Conservation (phyloP, 2,113 vertebrate species). For the Mugil cephalus region DNA sequence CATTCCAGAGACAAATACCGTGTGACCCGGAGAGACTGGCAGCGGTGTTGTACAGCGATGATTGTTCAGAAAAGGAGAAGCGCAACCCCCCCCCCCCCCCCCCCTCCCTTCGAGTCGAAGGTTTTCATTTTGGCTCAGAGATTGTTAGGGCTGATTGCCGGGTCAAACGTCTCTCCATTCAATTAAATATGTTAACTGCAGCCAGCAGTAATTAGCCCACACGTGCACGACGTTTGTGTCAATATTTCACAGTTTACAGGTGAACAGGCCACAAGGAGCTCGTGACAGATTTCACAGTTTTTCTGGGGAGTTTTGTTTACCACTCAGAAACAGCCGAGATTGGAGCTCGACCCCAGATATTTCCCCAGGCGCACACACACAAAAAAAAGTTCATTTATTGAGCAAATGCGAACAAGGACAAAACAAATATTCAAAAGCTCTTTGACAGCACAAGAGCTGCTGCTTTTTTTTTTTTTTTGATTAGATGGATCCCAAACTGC, state of each 20-base stretch:
- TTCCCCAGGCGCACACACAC: conserved; percentile 19
- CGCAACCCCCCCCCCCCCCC: not conserved
- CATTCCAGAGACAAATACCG: conserved; percentile 29
- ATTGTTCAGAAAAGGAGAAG: conserved; percentile 16
- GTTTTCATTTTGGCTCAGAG: conserved; percentile 11
- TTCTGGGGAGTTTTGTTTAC: conserved; percentile 11
- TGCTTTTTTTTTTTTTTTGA: no score
- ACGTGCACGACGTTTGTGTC: not conserved
- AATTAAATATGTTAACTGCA: conserved; percentile 44
- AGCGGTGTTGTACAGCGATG: not conserved
- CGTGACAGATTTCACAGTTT: not conserved
- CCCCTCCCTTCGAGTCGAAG: not conserved
- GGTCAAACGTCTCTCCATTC: conserved; percentile 34
- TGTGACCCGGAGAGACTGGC: conserved; percentile 16
- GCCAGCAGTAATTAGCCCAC: conserved; percentile 31
- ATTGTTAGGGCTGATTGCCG: conserved; percentile 14
- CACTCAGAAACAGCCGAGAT: conserved; percentile 11
- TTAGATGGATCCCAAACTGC: no score
- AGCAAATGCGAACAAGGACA: conserved; percentile 18
- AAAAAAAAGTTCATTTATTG: conserved; percentile 35
- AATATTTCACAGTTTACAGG: conserved; percentile 9
- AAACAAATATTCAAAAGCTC: conserved; percentile 27
- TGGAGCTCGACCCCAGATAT: conserved; percentile 18
- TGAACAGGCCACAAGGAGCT: conserved; percentile 27
- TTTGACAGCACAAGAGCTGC: not conserved